Percentiles rank a stretch among this genome's conserved stretches.
phyloP scores from a whole-genome alignment of 2,113 vertebrate genomes.

The Verasper variegatus region DNA sequence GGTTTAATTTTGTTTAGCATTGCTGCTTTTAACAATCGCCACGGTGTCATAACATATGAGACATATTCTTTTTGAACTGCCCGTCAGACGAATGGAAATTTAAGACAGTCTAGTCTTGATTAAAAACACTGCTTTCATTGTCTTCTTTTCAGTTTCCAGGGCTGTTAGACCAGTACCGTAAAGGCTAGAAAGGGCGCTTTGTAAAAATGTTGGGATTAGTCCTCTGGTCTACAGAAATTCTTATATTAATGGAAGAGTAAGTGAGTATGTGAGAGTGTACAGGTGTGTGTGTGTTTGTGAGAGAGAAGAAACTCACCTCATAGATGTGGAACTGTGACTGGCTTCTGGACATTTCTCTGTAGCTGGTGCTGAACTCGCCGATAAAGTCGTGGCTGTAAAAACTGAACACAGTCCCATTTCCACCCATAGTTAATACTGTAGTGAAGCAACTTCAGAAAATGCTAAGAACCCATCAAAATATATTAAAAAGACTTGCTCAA shows the following conservation, averaged over 20 bases:
- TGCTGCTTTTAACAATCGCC: too few species aligned
- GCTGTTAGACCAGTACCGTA: too few species aligned
- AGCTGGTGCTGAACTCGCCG: constrained; percentile 98
- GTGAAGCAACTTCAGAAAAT: background rate
- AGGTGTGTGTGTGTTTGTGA: constrained; percentile 11
- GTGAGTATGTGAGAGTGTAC: background rate
- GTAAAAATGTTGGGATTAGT: too few species aligned
- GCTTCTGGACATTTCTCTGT: constrained; percentile 93
- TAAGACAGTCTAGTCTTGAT: too few species aligned
- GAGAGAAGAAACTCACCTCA: constrained; percentile 83
- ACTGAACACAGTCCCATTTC: constrained; percentile 15
- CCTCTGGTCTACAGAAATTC: too few species aligned
- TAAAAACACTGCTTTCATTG: too few species aligned
- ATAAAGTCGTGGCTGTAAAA: constrained; percentile 95
- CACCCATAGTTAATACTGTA: background rate
- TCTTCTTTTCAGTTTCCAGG: too few species aligned
- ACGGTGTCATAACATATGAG: too few species aligned
- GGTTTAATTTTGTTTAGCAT: too few species aligned
- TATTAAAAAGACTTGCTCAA: background rate
- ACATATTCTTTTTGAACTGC: too few species aligned
- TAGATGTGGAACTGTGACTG: constrained; percentile 97
- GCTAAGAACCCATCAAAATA: background rate
- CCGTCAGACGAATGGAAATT: too few species aligned
- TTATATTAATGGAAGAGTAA: background rate
- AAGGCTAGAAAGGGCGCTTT: too few species aligned